phyloP scores from a whole-genome alignment of 1,140 invertebrate genomes.

The Anastatus disparis region DNA sequence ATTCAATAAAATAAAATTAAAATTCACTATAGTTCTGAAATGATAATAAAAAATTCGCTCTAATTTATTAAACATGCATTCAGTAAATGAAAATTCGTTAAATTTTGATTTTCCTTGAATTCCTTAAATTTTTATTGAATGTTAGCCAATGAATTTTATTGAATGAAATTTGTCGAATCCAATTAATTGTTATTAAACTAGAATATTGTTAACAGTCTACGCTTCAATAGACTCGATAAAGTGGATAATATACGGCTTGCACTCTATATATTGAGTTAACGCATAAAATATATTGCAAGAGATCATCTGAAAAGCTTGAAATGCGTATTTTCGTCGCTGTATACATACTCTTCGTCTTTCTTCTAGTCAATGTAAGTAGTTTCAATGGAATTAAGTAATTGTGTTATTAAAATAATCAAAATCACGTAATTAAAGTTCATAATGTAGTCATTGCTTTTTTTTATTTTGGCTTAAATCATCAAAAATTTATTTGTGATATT shows the following conservation, averaged over 20 bases:
- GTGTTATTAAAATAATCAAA: neutral
- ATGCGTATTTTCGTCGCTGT: neutral
- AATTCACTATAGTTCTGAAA: too few species aligned
- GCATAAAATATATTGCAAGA: neutral
- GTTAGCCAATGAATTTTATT: too few species aligned
- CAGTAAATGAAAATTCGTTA: too few species aligned
- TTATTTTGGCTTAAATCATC: neutral
- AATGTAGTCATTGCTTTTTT: neutral
- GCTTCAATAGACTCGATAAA: constrained; percentile 2
- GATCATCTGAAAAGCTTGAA: neutral
- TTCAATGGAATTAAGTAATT: neutral
- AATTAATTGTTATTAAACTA: too few species aligned
- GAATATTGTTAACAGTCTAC: constrained; percentile 14
- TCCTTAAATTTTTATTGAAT: too few species aligned
- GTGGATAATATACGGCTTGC: constrained; percentile 8
- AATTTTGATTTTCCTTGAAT: too few species aligned
- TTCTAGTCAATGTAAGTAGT: constrained; percentile 11
- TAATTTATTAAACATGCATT: too few species aligned
- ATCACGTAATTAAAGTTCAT: neutral
- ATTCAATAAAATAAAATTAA: too few species aligned
- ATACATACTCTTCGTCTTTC: neutral
- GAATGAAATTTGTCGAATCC: too few species aligned
- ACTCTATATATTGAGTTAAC: constrained; percentile 19
- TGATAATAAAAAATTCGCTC: too few species aligned
- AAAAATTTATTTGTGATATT: neutral